phyloP scores from a whole-genome alignment of 2,797 vertebrate genomes.

The Dermochelys coriacea region DNA sequence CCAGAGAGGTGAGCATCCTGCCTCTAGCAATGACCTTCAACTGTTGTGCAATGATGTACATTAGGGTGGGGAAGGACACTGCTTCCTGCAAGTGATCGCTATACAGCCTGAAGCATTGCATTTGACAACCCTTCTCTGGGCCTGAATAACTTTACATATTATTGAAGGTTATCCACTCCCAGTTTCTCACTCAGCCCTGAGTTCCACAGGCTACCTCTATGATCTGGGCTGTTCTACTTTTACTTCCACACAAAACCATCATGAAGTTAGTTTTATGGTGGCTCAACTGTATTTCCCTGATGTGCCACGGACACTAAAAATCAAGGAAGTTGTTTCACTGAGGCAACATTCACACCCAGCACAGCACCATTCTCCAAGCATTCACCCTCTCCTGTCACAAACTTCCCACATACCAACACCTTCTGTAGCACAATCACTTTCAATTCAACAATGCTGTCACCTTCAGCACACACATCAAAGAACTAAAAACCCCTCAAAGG shows the following conservation, averaged over 20 bases:
- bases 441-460: not conserved
- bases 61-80: not conserved
- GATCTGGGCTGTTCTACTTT: not conserved
- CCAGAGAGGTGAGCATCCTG: not conserved
- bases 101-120: not conserved
- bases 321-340: not conserved
- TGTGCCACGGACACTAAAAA: not conserved
- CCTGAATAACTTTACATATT: not conserved
- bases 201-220: not conserved
- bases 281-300: not conserved
- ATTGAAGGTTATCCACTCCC: not conserved
- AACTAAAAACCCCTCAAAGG: not conserved
- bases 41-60: not conserved
- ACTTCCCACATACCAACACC: not conserved
- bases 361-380: not conserved
- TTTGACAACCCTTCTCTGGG: not conserved
- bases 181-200: not conserved
- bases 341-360: not conserved
- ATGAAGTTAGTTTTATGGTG: not conserved
- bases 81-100: not conserved
- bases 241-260: not conserved
- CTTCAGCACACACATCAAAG: not conserved
- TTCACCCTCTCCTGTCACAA: not conserved
- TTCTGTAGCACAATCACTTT: not conserved
- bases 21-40: not conserved